Conservation (phyloP, 2,113 vertebrate species). For the Macquaria australasica region DNA sequence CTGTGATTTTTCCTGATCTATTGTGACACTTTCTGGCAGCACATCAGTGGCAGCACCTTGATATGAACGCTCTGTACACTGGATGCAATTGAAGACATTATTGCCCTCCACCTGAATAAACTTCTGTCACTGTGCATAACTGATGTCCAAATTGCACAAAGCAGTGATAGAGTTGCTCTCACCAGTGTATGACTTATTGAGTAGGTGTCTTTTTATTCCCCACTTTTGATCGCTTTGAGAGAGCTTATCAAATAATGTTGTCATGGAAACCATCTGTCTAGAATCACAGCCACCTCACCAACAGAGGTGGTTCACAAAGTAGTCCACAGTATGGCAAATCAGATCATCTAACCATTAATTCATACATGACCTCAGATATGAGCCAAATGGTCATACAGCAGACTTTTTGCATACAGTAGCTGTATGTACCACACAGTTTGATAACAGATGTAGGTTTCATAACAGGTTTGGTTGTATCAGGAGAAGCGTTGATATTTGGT, state of each 20-base stretch:
- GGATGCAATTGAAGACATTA: constrained; percentile 36
- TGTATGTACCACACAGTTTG: neutral
- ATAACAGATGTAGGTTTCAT: neutral
- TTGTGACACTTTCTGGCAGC: constrained; percentile 22
- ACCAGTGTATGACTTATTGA: constrained; percentile 69
- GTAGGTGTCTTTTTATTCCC: constrained; percentile 65
- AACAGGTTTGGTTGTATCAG: neutral
- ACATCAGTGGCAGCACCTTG: constrained; percentile 1
- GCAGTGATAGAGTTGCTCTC: constrained; percentile 46
- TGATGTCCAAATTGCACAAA: constrained; percentile 49
- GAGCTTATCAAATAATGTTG: constrained; percentile 73
- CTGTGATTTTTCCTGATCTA: constrained; percentile 7
- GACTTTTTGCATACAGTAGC: neutral
- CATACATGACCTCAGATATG: constrained; percentile 25
- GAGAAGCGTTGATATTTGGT: neutral
- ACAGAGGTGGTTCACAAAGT: no score
- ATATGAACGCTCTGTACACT: neutral
- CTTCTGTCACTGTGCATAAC: constrained; percentile 44
- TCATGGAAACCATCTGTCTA: constrained; percentile 77
- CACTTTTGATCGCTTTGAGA: constrained; percentile 65
- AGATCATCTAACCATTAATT: constrained; percentile 39
- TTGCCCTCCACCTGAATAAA: constrained; percentile 57
- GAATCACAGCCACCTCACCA: no score
- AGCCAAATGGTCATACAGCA: constrained; percentile 10
- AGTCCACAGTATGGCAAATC: constrained; percentile 50